Conservation (phyloP, 2,888 invertebrate species). For the Trachelus troglodyta region DNA sequence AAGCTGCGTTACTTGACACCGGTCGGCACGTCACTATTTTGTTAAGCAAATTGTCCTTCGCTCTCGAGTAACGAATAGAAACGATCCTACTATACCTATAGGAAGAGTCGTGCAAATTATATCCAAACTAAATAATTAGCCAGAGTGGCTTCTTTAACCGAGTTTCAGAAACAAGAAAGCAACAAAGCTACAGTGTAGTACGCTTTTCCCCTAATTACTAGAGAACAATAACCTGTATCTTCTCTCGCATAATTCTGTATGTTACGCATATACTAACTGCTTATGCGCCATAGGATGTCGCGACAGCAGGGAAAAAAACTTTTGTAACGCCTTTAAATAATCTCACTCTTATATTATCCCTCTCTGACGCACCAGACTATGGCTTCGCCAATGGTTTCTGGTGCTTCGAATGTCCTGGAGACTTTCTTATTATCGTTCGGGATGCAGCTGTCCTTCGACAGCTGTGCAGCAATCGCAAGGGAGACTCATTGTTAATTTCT, state of each 20-base stretch:
- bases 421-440: not conserved
- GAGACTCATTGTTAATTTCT: constrained; percentile 47
- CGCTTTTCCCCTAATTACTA: not conserved
- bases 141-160: not conserved
- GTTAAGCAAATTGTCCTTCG: not conserved
- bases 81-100: not conserved
- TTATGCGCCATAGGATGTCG: not conserved
- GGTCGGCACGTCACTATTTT: not conserved
- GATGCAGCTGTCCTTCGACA: constrained; percentile 56
- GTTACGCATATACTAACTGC: not conserved
- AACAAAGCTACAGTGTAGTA: not conserved
- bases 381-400: not conserved
- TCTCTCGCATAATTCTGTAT: not conserved
- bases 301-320: not conserved
- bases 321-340: not conserved
- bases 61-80: not conserved
- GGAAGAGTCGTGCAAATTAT: not conserved
- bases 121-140: not conserved
- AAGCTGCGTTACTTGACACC: not conserved
- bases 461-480: constrained; percentile 44
- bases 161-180: not conserved
- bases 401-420: not conserved
- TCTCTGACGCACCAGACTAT: not conserved
- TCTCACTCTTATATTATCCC: not conserved
- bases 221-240: not conserved